Percentiles rank a stretch among this genome's conserved stretches.
Evolutionary conservation across 30 jellyfish, hydroid and myxozoan species (phyloP).

Genomic region (Catostylus mosaicus): DNA sequence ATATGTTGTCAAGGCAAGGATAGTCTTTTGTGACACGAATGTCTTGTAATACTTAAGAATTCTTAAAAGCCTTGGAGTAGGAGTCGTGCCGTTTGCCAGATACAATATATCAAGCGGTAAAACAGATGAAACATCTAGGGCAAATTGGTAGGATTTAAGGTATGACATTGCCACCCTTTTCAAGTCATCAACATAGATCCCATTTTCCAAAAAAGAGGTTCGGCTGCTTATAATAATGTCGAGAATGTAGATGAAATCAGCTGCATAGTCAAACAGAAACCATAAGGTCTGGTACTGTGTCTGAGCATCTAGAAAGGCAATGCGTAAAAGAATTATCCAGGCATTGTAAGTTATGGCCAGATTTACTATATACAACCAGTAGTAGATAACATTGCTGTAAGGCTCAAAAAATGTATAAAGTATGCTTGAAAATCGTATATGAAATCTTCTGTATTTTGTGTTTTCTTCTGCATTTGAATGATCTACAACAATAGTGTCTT

Average conservation of each 20-base stretch:
- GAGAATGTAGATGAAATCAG: slow-evolving; percentile 78
- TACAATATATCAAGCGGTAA: slow-evolving; percentile 81
- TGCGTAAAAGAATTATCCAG: slow-evolving; percentile 84
- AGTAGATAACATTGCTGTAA: slow-evolving; percentile 74
- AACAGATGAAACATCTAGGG: slow-evolving; percentile 66
- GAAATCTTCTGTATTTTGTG: not conserved
- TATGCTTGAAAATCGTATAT: not conserved
- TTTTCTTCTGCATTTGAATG: not conserved
- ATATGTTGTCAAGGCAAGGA: slow-evolving; percentile 83
- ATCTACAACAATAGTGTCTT: slow-evolving; percentile 42
- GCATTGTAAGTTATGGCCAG: slow-evolving; percentile 86
- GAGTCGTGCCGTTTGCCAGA: slow-evolving; percentile 37
- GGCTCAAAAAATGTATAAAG: slow-evolving; percentile 69
- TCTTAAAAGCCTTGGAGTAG: slow-evolving; percentile 84
- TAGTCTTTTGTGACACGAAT: slow-evolving; percentile 78
- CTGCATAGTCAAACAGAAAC: slow-evolving; percentile 80
- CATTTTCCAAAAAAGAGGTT: slow-evolving; percentile 82
- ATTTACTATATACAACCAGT: slow-evolving; percentile 77
- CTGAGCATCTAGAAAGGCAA: slow-evolving; percentile 81
- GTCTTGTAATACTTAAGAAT: slow-evolving; percentile 73
- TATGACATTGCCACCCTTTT: slow-evolving; percentile 67
- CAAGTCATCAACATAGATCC: slow-evolving; percentile 79
- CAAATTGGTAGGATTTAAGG: slow-evolving; percentile 66
- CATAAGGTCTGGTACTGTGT: slow-evolving; percentile 47
- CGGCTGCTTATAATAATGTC: slow-evolving; percentile 76